phyloP scores from a whole-genome alignment of 1,140 invertebrate genomes.

The Diorhabda sublineata region DNA sequence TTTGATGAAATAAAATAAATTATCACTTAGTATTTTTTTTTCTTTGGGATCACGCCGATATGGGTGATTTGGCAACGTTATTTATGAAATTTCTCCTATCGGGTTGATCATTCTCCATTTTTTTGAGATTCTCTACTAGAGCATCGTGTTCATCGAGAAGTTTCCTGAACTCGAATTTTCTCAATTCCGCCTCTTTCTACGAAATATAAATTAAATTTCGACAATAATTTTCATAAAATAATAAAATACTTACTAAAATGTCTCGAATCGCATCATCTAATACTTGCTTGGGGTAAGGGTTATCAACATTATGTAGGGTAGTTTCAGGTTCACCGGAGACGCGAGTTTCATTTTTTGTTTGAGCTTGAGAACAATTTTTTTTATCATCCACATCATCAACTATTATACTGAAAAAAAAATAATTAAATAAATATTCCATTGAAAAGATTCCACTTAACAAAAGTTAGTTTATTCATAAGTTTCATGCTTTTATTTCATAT shows the following conservation, averaged over 20 bases:
- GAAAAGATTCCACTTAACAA: not conserved
- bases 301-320: not conserved
- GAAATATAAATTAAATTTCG: slow-evolving; percentile 20
- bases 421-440: not conserved
- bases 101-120: slow-evolving; percentile 38
- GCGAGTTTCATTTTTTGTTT: slow-evolving; percentile 5
- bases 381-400: slow-evolving; percentile 35
- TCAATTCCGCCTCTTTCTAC: slow-evolving; percentile 39
- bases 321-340: not conserved
- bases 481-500: too few species aligned
- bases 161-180: slow-evolving; percentile 42
- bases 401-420: slow-evolving; percentile 33
- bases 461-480: too few species aligned
- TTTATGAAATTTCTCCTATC: slow-evolving; percentile 3
- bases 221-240: not conserved
- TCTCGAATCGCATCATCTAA: slow-evolving; percentile 22
- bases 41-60: slow-evolving; percentile 11
- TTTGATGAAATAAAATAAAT: too few species aligned
- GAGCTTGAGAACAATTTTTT: slow-evolving; percentile 17
- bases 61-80: slow-evolving; percentile 17
- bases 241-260: slow-evolving; percentile 27
- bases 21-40: too few species aligned
- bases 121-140: slow-evolving; percentile 41
- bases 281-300: slow-evolving; percentile 10
- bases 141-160: slow-evolving; percentile 41